These are phyloP conservation scores for Palythoa caribaeorum DNA, from an alignment of 92 coral and sea anemone genomes.

Conservation along the genomic window DNA sequence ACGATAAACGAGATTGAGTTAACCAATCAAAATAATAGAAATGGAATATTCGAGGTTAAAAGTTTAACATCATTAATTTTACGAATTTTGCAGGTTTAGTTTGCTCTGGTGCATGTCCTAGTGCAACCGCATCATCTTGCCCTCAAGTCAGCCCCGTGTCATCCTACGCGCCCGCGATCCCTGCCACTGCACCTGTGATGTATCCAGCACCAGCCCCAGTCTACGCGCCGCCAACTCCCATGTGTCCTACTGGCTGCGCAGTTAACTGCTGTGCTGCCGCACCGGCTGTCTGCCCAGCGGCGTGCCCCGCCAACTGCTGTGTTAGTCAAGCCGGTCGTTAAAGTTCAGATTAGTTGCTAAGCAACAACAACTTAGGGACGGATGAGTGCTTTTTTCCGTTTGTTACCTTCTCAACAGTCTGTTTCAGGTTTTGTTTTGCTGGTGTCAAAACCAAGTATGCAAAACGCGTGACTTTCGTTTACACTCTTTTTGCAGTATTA, in stretches of 20 bases:
- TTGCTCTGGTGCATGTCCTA: slow-evolving; percentile 28
- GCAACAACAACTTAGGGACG: not conserved
- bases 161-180: slow-evolving; percentile 13
- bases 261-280: slow-evolving; percentile 25
- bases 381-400: not conserved
- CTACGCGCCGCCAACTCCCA: slow-evolving; percentile 37
- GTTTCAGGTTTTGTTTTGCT: not conserved
- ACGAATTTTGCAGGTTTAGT: slow-evolving; percentile 7
- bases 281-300: slow-evolving; percentile 24
- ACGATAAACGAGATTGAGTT: not conserved
- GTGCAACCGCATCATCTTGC: slow-evolving; percentile 1
- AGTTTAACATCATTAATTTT: not conserved
- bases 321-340: slow-evolving; percentile 26
- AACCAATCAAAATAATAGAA: not conserved
- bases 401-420: not conserved
- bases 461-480: not conserved
- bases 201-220: slow-evolving; percentile 43
- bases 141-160: slow-evolving; percentile 8
- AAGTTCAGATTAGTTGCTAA: not conserved
- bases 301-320: slow-evolving; percentile 21
- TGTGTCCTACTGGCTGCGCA: slow-evolving; percentile 27
- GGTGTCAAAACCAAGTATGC: not conserved
- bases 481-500: not conserved
- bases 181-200: slow-evolving; percentile 6
- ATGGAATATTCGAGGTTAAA: not conserved